Percentiles rank a stretch among this genome's conserved stretches.
Conservation (phyloP, 2,797 vertebrate species). For the Cyclura pinguis region DNA sequence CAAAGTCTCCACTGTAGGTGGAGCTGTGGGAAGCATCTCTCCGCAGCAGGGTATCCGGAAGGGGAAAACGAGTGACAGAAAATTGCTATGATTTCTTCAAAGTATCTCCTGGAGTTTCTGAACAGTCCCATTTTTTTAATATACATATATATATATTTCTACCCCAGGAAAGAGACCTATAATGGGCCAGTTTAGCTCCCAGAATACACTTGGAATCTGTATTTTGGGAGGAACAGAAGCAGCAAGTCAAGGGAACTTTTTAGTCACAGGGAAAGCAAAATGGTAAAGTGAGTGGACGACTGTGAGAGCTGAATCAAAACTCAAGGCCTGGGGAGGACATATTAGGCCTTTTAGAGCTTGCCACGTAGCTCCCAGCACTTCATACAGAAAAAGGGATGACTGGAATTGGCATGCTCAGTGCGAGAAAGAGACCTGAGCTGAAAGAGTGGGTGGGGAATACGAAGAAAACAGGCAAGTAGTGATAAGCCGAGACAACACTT, state of each 20-base stretch:
- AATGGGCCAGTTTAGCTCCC: constrained; percentile 26
- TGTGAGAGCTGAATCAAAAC: not conserved
- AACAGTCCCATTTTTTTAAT: constrained; percentile 29
- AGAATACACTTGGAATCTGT: constrained; percentile 1
- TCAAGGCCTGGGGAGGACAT: not conserved
- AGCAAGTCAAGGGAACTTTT: not conserved
- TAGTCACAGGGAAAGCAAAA: not conserved
- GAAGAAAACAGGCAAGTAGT: not conserved
- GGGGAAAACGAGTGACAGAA: constrained; percentile 47
- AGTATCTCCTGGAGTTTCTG: constrained; percentile 33
- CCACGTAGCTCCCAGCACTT: too few species aligned
- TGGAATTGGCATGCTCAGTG: not conserved
- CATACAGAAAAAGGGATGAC: not conserved
- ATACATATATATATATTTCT: constrained; percentile 19
- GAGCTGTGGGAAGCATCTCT: constrained; percentile 50
- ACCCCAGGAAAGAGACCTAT: not conserved
- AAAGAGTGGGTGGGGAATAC: not conserved
- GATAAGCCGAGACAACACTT: not conserved
- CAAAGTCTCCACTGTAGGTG: constrained; percentile 57
- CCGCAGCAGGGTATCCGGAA: constrained; percentile 20
- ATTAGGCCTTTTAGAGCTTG: not conserved
- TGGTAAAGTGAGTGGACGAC: not conserved
- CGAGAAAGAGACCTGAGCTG: not conserved
- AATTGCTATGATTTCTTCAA: constrained; percentile 49
- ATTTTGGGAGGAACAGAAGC: not conserved